Base-by-base conservation (phyloP, 1,140 invertebrate species). In the Musca vetustissima region DNA sequence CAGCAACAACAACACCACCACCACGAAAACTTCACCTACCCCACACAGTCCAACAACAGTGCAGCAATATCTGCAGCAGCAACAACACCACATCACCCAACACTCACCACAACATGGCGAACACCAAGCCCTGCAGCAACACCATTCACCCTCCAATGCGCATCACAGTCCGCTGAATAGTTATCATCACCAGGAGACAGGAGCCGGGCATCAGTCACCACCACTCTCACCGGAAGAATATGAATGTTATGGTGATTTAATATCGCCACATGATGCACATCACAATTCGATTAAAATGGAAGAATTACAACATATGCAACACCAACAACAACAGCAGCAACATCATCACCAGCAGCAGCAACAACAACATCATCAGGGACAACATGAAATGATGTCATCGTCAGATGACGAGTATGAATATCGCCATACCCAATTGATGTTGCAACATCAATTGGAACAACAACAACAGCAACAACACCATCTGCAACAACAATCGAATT, bases 1-100 rank as follows among this genome's bases (percentile, higher is more conserved):
- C 69, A 77, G 74, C 59, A 77, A 75, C 69, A 76, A 78, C 55
- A 76, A 70, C 61, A 76, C 47, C 74, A 79, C 75, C 74, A 74
- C 76, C 50, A 78, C 71, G 74, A 79, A 74, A 64, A 77, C 32
- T 52, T 72, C 50, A 76, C 64, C 25, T 73, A 77, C 75, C 76
- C 75, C 78, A 28, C 76, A 76, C 73, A 79, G 75, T 69, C 67
- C 74, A 71, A 72, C 75, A 76, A 22, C 73, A 73, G 43, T 19
- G 17, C 75, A 70, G 0, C 75, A 75, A 73, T 72, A 55, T 64
- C 66, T 61, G 19, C 69, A 70, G 14, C 69, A 66, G 1, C 69
- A 70, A 4, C 68, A 71, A 66, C 66, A 68, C 17, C 61, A 61
- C 1, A 59, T 15, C 24, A 50, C 28, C 19, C 69, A 64, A 66